phyloP scores from a whole-genome alignment of 2,797 vertebrate species.

The Darevskia nairensis region DNA sequence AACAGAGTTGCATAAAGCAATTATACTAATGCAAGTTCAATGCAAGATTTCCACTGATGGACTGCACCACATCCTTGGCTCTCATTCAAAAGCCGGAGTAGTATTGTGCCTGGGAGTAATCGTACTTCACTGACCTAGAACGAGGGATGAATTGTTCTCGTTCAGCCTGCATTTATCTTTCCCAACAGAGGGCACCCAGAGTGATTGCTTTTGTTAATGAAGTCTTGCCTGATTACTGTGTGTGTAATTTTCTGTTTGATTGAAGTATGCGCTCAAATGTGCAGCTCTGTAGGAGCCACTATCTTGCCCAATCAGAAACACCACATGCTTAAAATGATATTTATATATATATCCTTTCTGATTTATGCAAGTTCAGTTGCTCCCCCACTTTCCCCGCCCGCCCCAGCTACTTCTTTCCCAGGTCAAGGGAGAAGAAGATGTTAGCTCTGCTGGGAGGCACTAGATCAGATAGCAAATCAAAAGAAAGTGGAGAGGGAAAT shows the following conservation, averaged over 20 bases:
- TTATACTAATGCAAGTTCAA: neutral
- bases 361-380: constrained; percentile 70
- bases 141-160: neutral
- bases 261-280: constrained; percentile 22
- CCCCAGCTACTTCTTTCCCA: fast-evolving
- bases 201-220: constrained; percentile 46
- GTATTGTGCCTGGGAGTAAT: neutral
- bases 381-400: neutral
- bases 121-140: neutral
- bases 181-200: neutral
- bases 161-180: constrained; percentile 43
- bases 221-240: constrained; percentile 57
- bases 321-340: constrained; percentile 54
- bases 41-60: neutral
- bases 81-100: neutral
- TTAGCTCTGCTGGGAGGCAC: neutral
- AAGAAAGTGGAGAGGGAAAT: constrained; percentile 30
- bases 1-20: neutral
- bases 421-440: constrained; percentile 62
- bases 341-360: constrained; percentile 1
- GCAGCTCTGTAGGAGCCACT: neutral
- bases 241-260: constrained; percentile 40
- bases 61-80: neutral
- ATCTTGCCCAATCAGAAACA: constrained; percentile 49
- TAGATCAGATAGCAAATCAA: neutral